Evolutionary conservation across 2,113 vertebrate species (phyloP).

Genomic region (Esox niger): DNA sequence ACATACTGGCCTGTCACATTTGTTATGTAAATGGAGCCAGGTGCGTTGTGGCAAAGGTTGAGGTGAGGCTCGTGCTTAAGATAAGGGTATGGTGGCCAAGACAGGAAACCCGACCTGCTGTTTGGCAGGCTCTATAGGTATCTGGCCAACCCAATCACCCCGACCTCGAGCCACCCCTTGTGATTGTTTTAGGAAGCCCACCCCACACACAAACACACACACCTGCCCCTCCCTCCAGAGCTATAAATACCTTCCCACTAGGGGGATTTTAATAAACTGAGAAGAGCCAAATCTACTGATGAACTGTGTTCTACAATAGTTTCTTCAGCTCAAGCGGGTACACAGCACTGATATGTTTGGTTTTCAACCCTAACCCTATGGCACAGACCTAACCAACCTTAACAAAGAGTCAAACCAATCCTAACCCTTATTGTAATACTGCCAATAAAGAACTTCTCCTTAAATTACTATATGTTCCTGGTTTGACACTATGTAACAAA

Average conservation of each 20-base stretch:
- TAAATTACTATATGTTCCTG: not conserved
- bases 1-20: too few species aligned
- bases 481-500: too few species aligned
- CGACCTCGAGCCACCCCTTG: constrained; percentile 10
- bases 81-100: not conserved
- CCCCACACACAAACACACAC: not conserved
- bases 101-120: constrained; percentile 6
- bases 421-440: not conserved
- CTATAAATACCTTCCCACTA: constrained; percentile 37
- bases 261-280: constrained; percentile 25
- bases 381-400: too few species aligned
- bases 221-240: too few species aligned
- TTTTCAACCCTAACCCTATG: not conserved
- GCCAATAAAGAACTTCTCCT: not conserved
- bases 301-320: not conserved
- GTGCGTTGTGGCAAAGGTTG: constrained; percentile 9
- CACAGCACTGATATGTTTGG: constrained; percentile 9
- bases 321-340: not conserved
- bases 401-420: too few species aligned
- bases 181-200: constrained; percentile 31
- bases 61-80: constrained; percentile 13
- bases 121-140: constrained; percentile 16
- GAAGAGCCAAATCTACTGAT: constrained; percentile 10
- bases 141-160: not conserved
- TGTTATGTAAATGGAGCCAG: not conserved